Evolutionary conservation across 2,888 invertebrate species (phyloP), one percentile per base, ranked within the genome.

Genomic region (Thymelicus acteon): DNA sequence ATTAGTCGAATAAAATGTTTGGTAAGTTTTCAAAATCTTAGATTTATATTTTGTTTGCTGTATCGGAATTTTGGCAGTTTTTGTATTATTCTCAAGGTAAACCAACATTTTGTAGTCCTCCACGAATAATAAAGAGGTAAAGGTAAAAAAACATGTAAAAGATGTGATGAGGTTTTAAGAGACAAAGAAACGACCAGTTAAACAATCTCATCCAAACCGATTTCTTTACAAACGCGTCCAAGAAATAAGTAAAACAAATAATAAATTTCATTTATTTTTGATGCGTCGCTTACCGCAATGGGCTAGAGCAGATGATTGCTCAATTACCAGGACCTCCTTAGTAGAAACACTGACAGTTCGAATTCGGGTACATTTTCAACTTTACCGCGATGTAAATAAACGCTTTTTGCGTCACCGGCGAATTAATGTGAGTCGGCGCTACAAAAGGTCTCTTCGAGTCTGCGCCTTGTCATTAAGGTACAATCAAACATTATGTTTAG

Each of bases 241-340:
- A 85, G 77, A 82, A 85, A 84, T 81, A 82, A 85, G 84, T 82
- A 90, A 91, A 90, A 89, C 89, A 90, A 92, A 91, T 88, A 87
- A 83, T 85, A 85, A 89, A 86, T 82, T 90, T 89, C 88, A 90
- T 92, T 92, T 90, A 90, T 90, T 86, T 88, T 87, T 85, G 82
- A 88, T 88, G 87, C 89, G 87, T 85, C 85, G 91, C 89, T 92
- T 87, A 93, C 93, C 93, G 85, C 93, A 93, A 86, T 85, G 83
- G 88, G 82, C 88, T 91, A 90, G 92, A 92, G 90, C 88, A 92
- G 90, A 92, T 92, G 90, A 93, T 93, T 93, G 93, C 92, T 93
- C 93, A 92, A 93, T 93, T 92, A 93, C 90, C 84, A 87, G 89
- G 93, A 93, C 93, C 93, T 93, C 92, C 92, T 92, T 92, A 92